Conservation (phyloP, 2,888 invertebrate species). For the Thereva nobilitata region DNA sequence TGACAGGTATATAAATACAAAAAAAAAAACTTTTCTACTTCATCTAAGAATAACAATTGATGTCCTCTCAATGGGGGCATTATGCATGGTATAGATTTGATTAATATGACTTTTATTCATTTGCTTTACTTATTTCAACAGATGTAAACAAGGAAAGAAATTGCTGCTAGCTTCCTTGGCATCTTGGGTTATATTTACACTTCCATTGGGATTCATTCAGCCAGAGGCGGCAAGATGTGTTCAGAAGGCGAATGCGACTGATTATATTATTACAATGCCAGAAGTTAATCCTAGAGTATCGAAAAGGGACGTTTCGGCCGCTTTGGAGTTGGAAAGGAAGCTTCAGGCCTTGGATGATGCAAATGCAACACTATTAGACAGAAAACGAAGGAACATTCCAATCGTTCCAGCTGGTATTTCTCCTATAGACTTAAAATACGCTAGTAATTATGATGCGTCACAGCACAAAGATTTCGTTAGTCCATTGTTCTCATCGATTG, state of each 20-base stretch:
- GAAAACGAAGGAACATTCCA: constrained; percentile 50
- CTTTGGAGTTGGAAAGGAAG: neutral
- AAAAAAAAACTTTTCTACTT: constrained; percentile 8
- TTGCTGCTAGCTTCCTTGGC: constrained; percentile 87
- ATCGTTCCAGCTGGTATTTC: constrained; percentile 63
- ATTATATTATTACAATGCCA: constrained; percentile 67
- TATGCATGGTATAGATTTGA: neutral
- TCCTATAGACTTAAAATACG: constrained; percentile 76
- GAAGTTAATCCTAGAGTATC: neutral
- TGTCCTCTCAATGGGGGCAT: neutral
- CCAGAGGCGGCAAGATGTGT: constrained; percentile 92
- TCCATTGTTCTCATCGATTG: constrained; percentile 91
- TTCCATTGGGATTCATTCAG: constrained; percentile 93
- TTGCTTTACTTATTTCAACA: constrained; percentile 47
- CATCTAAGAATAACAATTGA: constrained; percentile 5
- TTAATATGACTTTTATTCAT: constrained; percentile 8
- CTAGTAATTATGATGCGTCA: constrained; percentile 72
- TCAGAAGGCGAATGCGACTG: constrained; percentile 65
- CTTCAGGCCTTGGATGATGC: neutral
- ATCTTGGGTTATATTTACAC: constrained; percentile 96
- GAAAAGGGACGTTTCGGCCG: constrained; percentile 6
- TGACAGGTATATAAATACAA: constrained; percentile 65
- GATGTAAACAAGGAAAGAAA: constrained; percentile 84
- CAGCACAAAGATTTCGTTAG: constrained; percentile 78
- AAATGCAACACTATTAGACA: neutral